phyloP scores from a whole-genome alignment of 2,797 vertebrate species.

The Rhinoraja longicauda region DNA sequence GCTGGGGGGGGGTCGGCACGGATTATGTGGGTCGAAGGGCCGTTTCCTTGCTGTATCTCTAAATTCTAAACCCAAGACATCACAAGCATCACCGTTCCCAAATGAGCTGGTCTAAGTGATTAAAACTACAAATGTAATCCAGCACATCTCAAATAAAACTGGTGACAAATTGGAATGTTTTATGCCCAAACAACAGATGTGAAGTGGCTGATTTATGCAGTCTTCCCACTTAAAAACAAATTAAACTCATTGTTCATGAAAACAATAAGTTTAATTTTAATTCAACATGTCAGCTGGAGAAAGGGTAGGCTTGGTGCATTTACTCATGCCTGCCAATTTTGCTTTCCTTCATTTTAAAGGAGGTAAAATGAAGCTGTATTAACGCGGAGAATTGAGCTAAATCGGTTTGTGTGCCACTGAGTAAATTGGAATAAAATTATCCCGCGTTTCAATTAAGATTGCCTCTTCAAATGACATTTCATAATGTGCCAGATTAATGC shows the following conservation, averaged over 20 bases:
- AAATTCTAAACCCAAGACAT: too few relatives aligned
- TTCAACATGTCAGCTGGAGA: neutral
- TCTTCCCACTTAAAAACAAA: neutral
- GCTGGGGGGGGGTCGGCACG: too few relatives aligned
- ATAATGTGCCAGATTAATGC: neutral
- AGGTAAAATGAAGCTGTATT: neutral
- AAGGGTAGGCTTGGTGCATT: neutral
- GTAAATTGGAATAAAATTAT: neutral
- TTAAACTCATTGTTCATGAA: neutral
- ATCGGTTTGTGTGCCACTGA: neutral
- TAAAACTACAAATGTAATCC: too few relatives aligned
- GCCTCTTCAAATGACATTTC: neutral
- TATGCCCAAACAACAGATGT: too few relatives aligned
- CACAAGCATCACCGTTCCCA: too few relatives aligned
- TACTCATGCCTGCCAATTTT: neutral
- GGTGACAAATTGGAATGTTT: too few relatives aligned
- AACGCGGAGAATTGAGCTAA: neutral
- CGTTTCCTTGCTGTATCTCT: too few relatives aligned
- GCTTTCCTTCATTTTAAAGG: neutral
- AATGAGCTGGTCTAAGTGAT: too few relatives aligned
- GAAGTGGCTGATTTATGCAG: too few relatives aligned
- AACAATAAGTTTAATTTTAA: neutral
- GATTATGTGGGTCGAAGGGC: too few relatives aligned
- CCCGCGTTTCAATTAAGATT: neutral
- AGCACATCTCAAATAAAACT: too few relatives aligned